Evolutionary conservation across 2,888 invertebrate genomes (phyloP), one percentile per base, ranked within the genome.

Genomic region (Craniophora ligustri): DNA sequence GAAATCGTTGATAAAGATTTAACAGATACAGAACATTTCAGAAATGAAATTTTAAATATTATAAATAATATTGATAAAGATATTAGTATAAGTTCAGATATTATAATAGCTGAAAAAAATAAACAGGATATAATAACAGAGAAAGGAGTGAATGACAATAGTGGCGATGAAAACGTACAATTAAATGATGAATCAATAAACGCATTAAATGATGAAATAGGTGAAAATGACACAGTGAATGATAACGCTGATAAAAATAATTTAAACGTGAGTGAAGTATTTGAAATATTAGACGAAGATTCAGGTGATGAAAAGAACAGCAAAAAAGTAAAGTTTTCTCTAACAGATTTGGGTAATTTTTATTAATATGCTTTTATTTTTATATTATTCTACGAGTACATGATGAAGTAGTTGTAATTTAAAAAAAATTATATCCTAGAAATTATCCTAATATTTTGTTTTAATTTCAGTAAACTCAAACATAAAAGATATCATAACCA

Each of bases 281-380:
- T 53, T 63, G 63, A 64, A 58, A 58, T 66, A 59, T 42, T 73
- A 54, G 40, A 30, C 42, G 73, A 77, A 66, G 79, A 77, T 61
- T 65, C 63, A 51, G 49, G 36, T 35, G 55, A 56, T 42, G 82
- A 75, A 30, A 40, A 26, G 14, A 28, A 39, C 32, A 49, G 76
- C 67, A 86, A 85, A 87, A 86, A 83, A 84, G 87, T 89, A 74
- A 84, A 82, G 79, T 86, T 88, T 85, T 84, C 82, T 76, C 36
- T 76, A 72, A 71, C 72, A 70, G 73, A 79, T 66, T 75, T 81
- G 61, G 90, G 91, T 91, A 90, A 89, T 80, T 67, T 67, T 70
- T 72, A 74, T 64, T 56, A 71, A 72, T 72, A 58, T 64, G 18
- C 32, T 40, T 67, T 63, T 61, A 41, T 48, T 54, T 63, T 59